phyloP scores from a whole-genome alignment of 2,888 invertebrate genomes.

The Blastobasis adustella region DNA sequence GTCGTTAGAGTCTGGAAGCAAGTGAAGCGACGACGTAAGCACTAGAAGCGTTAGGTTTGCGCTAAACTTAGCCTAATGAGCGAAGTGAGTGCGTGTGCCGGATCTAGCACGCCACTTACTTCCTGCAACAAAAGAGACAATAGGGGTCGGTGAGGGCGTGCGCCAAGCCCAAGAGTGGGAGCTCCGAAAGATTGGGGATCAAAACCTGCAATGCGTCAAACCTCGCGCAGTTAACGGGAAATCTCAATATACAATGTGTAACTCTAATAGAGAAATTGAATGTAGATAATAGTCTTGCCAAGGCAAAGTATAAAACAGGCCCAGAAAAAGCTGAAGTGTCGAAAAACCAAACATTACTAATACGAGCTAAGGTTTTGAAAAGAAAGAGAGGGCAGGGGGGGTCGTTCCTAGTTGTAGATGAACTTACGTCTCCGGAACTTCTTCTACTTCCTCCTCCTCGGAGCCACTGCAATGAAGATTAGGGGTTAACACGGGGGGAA shows the following conservation, averaged over 20 bases:
- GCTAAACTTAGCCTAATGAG: slow-evolving; percentile 61
- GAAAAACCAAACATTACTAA: slow-evolving; percentile 58
- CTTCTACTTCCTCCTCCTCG: slow-evolving; percentile 86
- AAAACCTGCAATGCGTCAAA: slow-evolving; percentile 50
- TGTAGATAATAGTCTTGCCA: slow-evolving; percentile 46
- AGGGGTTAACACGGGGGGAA: slow-evolving; percentile 20
- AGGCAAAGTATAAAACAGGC: slow-evolving; percentile 58
- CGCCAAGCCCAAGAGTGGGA: slow-evolving; percentile 51
- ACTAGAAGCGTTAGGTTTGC: slow-evolving; percentile 59
- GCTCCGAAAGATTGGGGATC: slow-evolving; percentile 36
- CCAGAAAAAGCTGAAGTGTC: slow-evolving; percentile 58
- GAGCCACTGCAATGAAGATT: slow-evolving; percentile 65
- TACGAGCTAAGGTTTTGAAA: slow-evolving; percentile 29
- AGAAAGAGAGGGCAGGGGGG: slow-evolving; percentile 17
- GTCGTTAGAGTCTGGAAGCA: slow-evolving; percentile 50
- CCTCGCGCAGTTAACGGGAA: slow-evolving; percentile 27
- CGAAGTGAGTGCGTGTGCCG: slow-evolving; percentile 65
- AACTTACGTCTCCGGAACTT: slow-evolving; percentile 85
- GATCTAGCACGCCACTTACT: slow-evolving; percentile 73
- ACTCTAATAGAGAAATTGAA: slow-evolving; percentile 28
- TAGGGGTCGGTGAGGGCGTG: slow-evolving; percentile 65
- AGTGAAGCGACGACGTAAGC: slow-evolving; percentile 53
- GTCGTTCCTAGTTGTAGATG: background rate
- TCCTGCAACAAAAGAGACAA: slow-evolving; percentile 75
- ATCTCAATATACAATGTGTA: slow-evolving; percentile 19